Evolutionary conservation across 53 echinoderm and acorn worm genomes (phyloP), one percentile per base, ranked within the genome.

Genomic region (Arbacia lixula): DNA sequence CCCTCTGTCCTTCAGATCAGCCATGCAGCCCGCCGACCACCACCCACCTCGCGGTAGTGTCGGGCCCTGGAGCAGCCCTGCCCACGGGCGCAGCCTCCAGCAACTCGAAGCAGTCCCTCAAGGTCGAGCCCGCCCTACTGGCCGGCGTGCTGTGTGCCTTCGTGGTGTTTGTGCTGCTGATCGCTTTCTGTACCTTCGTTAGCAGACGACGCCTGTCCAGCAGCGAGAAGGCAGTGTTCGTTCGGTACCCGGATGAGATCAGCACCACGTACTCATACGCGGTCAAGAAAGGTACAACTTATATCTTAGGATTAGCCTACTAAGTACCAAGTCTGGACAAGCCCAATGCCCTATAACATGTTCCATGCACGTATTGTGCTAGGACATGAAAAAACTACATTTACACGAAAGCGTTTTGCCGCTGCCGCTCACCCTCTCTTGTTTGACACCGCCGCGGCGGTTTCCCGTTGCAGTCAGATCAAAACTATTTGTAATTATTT

Each of bases 191-290:
- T 58, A 38, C 43, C 30, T 43, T 36, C 64, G 26, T 81, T 19
- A 81, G 42, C 64, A 61, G 34, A 63, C 31, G 82, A 30, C 82
- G 82, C 1, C 43, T 81, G 38, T 42, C 62, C 17, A 42, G 63
- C 52, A 63, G 19, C 39, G 82, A 81, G 64, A 81, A 81, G 49
- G 82, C 82, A 17, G 49, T 63, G 28, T 81, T 81, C 24, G 82
- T 81, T 21, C 39, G 82, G 20, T 81, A 81, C 82, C 82, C 82
- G 62, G 82, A 81, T 63, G 82, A 81, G 41, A 63, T 81, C 82
- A 81, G 82, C 64, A 81, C 82, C 16, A 81, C 82, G 2, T 81
- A 81, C 64, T 81, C 82, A 19, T 81, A 64, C 51, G 39, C 82
- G 17, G 41, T 63, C 62, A 81, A 81, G 49, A 81, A 81, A 81